phyloP scores from a whole-genome alignment of 2,888 invertebrate genomes.

The Hydrotaea cyrtoneurina region DNA sequence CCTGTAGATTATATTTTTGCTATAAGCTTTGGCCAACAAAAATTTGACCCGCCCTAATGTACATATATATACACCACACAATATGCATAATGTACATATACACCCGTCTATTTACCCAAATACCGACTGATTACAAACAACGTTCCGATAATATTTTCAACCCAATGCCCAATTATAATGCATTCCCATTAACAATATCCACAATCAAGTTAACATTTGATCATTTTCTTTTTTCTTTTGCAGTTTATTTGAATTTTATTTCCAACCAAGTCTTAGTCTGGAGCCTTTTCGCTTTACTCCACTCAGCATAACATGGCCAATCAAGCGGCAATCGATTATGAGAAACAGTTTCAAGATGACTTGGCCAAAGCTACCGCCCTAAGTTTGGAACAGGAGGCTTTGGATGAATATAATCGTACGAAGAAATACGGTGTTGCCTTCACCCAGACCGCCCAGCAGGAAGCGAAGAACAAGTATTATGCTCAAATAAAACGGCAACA shows the following conservation, averaged over 20 bases:
- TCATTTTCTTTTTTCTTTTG: not conserved
- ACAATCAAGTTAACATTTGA: not conserved
- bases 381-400: constrained; percentile 91
- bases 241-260: not conserved
- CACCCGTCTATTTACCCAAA: no score
- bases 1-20: no score
- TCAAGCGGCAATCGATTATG: constrained; percentile 84
- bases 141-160: not conserved
- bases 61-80: no score
- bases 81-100: no score
- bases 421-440: constrained; percentile 81
- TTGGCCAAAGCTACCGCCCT: constrained; percentile 93
- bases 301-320: constrained; percentile 70
- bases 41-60: no score
- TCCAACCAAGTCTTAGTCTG: not conserved
- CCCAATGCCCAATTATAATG: not conserved
- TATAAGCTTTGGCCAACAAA: no score
- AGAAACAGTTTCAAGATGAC: constrained; percentile 92
- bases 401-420: constrained; percentile 89
- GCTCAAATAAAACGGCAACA: constrained; percentile 66
- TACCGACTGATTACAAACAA: constrained; percentile 3
- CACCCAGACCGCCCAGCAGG: constrained; percentile 55
- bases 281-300: constrained; percentile 14
- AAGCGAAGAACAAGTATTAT: constrained; percentile 64
- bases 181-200: constrained; percentile 12